Conservation (phyloP, 2,113 vertebrate species). For the Indri indri region DNA sequence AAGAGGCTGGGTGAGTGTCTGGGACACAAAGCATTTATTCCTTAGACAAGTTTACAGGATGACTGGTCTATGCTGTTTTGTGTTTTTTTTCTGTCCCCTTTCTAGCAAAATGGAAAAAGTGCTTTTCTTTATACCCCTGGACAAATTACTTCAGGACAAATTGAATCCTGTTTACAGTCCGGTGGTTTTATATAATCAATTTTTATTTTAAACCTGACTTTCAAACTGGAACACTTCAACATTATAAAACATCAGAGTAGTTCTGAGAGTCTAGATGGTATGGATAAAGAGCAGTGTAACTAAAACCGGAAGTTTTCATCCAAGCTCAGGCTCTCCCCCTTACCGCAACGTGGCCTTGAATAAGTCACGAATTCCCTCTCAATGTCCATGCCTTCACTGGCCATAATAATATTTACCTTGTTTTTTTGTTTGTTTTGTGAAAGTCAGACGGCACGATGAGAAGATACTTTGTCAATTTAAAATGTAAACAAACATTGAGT, state of each 20-base stretch:
- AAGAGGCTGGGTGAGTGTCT: not conserved
- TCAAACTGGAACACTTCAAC: constrained; percentile 46
- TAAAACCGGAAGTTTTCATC: not conserved
- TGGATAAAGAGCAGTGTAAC: not conserved
- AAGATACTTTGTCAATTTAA: not conserved
- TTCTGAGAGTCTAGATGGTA: not conserved
- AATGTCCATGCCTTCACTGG: not conserved
- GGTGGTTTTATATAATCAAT: constrained; percentile 65
- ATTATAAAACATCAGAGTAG: not conserved
- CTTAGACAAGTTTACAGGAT: not conserved
- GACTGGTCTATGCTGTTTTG: not conserved
- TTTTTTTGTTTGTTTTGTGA: not conserved
- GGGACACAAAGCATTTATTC: not conserved
- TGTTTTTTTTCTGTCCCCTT: not conserved
- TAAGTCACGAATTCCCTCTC: not conserved
- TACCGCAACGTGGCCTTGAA: not conserved
- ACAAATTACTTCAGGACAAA: constrained; percentile 71
- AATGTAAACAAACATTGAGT: not conserved
- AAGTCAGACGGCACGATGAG: not conserved
- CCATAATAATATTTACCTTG: not conserved
- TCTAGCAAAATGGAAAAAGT: constrained; percentile 64
- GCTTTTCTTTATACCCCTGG: constrained; percentile 66
- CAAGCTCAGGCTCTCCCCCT: not conserved
- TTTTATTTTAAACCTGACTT: constrained; percentile 39
- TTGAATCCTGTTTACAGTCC: constrained; percentile 64